Evolutionary conservation across 1,140 invertebrate genomes (phyloP), one percentile per base, ranked within the genome.

Genomic region (Drosophila parabipectinata): DNA sequence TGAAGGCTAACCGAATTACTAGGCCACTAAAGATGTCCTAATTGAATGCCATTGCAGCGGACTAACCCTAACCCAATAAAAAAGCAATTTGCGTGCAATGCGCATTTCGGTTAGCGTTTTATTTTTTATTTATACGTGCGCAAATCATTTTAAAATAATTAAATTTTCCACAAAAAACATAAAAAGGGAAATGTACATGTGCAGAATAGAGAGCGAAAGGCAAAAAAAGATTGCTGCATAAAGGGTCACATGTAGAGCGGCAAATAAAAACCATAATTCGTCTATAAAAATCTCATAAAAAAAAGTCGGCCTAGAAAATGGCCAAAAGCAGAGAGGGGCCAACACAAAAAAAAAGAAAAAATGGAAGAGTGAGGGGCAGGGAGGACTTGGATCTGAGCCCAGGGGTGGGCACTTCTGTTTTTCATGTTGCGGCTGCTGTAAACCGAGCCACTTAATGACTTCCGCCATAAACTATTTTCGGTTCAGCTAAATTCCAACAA

Each of bases 241-340:
- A 80, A 84, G 68, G 68, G 75, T 74, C 74, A 73, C 54, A 71
- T 72, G 50, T 72, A 57, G 61, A 77, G 77, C 77, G 83, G 64
- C 79, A 87, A 88, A 87, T 87, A 88, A 88, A 88, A 88, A 88
- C 83, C 83, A 88, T 88, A 88, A 88, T 88, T 88, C 83, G 83
- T 79, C 83, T 83, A 88, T 88, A 88, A 88, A 88, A 88, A 88
- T 88, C 81, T 79, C 83, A 66, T 88, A 88, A 88, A 88, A 81
- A 88, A 81, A 88, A 72, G 62, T 60, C 64, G 62, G 62, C 74
- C 55, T 71, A 88, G 39, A 75, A 67, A 76, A 76, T 60, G 62
- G 51, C 26, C 28, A 37, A 51, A 62, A 41, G 58, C 21, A 9
- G n/a, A 34, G 15, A 9, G 26, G 15, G 8, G 28, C n/a, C n/a